These are phyloP conservation scores for Dicaeum eximium DNA, from an alignment of 2,113 vertebrate species.

Conservation along the genomic window DNA sequence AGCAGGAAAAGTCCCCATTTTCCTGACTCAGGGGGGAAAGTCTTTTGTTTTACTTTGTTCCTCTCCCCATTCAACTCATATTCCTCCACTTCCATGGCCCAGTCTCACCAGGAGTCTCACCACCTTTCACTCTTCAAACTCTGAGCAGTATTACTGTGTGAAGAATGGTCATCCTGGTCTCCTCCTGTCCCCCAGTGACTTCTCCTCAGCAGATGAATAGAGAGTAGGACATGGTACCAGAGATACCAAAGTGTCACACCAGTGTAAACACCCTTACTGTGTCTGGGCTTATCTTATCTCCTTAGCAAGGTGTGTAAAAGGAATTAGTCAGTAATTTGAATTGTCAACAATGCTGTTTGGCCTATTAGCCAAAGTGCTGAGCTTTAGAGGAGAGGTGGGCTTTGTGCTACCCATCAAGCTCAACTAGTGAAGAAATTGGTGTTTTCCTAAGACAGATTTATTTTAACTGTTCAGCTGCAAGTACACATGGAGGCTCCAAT, in stretches of 20 bases:
- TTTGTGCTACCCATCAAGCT: neutral
- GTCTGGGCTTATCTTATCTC: neutral
- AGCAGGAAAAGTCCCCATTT: neutral
- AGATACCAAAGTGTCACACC: neutral
- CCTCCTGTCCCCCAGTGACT: neutral
- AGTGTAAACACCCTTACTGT: neutral
- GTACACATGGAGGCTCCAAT: neutral
- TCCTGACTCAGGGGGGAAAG: neutral
- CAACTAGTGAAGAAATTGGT: neutral
- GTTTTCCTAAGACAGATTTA: neutral
- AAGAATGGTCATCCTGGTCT: neutral
- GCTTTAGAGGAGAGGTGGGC: neutral
- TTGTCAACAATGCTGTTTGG: neutral
- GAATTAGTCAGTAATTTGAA: constrained; percentile 19
- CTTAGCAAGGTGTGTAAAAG: constrained; percentile 12
- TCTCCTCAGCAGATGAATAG: neutral
- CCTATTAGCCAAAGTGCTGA: neutral
- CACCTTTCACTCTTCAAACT: neutral
- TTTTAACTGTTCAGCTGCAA: constrained; percentile 5
- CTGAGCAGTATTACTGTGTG: neutral
- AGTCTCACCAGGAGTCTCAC: neutral
- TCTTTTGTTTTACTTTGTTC: neutral
- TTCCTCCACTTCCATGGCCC: neutral
- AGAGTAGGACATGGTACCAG: neutral
- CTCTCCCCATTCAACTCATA: neutral